phyloP scores from a whole-genome alignment of 2,113 vertebrate species.

The Podarcis muralis region DNA sequence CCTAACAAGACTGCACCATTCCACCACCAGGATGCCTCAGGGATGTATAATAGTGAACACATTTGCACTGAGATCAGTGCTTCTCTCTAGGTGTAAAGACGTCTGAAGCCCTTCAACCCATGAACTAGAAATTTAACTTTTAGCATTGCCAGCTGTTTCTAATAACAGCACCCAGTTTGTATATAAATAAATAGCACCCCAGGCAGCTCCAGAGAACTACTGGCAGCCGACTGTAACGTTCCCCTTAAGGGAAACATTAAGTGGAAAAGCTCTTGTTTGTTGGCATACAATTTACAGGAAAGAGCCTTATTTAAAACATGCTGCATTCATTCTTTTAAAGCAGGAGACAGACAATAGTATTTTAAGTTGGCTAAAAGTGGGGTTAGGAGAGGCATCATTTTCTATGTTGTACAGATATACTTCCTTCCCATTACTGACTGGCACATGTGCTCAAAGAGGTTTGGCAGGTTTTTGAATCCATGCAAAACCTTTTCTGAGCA shows the following conservation, averaged over 20 bases:
- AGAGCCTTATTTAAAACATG: background rate
- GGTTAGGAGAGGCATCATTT: too few relatives aligned
- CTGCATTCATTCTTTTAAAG: background rate
- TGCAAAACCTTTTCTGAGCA: background rate
- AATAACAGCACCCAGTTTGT: background rate
- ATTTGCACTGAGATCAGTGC: background rate
- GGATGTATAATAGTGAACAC: background rate
- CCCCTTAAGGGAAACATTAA: background rate
- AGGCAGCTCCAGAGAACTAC: background rate
- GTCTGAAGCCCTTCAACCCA: rapidly evolving
- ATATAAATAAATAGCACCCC: background rate
- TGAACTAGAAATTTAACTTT: background rate
- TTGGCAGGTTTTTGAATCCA: background rate
- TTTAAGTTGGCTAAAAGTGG: background rate
- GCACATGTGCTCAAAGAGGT: background rate
- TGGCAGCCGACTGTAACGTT: background rate
- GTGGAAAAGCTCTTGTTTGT: background rate
- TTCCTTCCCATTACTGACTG: background rate
- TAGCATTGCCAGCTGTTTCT: background rate
- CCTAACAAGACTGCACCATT: too few relatives aligned
- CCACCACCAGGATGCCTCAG: background rate
- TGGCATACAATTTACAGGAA: background rate
- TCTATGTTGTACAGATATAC: too few relatives aligned
- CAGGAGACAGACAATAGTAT: background rate
- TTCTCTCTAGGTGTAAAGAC: background rate